These are phyloP conservation scores for Cenopis cana DNA, from an alignment of 2,888 invertebrate species.

Conservation along the genomic window DNA sequence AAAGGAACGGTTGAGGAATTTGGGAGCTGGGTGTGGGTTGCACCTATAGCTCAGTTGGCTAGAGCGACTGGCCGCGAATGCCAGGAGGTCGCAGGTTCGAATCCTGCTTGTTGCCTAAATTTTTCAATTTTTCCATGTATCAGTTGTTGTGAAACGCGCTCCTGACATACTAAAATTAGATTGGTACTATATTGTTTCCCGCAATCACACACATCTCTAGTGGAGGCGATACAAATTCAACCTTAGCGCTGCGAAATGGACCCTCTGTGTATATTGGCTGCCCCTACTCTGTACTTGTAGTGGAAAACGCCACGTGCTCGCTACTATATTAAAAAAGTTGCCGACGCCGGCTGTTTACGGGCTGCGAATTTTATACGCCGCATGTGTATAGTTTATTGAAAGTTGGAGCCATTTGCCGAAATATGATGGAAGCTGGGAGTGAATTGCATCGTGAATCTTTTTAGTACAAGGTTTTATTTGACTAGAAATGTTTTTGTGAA, in stretches of 20 bases:
- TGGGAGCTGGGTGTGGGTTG: too few relatives aligned
- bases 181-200: too few relatives aligned
- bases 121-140: too few relatives aligned
- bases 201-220: too few relatives aligned
- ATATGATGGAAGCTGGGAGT: constrained; percentile 6
- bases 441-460: neutral
- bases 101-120: too few relatives aligned
- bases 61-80: too few relatives aligned
- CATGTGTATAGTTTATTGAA: constrained; percentile 23
- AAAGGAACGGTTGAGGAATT: too few relatives aligned
- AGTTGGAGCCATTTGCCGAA: constrained; percentile 15
- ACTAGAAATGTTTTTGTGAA: neutral
- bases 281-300: constrained; percentile 8
- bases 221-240: too few relatives aligned
- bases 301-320: constrained; percentile 15
- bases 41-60: too few relatives aligned
- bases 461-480: neutral
- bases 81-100: too few relatives aligned
- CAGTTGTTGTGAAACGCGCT: too few relatives aligned
- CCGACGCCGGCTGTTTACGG: constrained; percentile 9
- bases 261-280: neutral
- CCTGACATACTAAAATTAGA: too few relatives aligned
- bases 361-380: constrained; percentile 5
- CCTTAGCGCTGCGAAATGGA: neutral
- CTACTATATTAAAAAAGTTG: constrained; percentile 36